A percentile compares a stretch with the other conserved stretches of the same genome.
phyloP scores from a whole-genome alignment of 2,888 invertebrate species.

The Lumbricus terrestris region DNA sequence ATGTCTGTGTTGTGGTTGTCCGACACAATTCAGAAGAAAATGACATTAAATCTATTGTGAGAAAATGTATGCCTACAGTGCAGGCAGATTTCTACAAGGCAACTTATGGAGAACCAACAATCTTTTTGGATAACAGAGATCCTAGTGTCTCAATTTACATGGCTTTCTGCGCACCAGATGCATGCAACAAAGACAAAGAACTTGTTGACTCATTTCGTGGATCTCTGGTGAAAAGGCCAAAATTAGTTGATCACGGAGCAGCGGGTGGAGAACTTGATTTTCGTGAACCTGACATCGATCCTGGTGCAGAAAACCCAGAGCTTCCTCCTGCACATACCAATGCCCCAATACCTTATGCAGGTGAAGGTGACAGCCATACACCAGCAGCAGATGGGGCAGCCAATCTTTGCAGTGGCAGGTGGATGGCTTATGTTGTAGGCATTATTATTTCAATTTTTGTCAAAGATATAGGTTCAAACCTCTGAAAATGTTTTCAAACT shows the following conservation, averaged over 20 bases:
- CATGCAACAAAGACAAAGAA: constrained; percentile 3
- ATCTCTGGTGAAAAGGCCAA: background rate
- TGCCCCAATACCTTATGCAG: too few relatives aligned
- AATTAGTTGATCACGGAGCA: background rate
- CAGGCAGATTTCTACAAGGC: background rate
- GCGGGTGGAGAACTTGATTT: background rate
- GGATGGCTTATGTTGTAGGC: background rate
- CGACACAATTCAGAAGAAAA: background rate
- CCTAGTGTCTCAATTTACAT: background rate
- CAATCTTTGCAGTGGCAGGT: background rate
- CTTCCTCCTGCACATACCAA: too few relatives aligned
- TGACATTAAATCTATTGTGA: background rate
- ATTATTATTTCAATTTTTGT: background rate
- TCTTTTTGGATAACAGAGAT: background rate
- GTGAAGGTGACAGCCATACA: too few relatives aligned
- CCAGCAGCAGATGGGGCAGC: too few relatives aligned
- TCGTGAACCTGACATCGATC: background rate
- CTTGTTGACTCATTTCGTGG: background rate
- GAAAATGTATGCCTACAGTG: background rate
- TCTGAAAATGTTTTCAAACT: background rate
- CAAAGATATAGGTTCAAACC: background rate
- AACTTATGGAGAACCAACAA: background rate
- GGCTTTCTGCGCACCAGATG: background rate
- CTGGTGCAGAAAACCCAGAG: too few relatives aligned
- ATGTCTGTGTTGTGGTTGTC: background rate